A percentile compares a stretch with the other conserved stretches of the same genome.
phyloP scores from a whole-genome alignment of 53 echinoderm and acorn worm genomes.

The Zoroaster sp. region DNA sequence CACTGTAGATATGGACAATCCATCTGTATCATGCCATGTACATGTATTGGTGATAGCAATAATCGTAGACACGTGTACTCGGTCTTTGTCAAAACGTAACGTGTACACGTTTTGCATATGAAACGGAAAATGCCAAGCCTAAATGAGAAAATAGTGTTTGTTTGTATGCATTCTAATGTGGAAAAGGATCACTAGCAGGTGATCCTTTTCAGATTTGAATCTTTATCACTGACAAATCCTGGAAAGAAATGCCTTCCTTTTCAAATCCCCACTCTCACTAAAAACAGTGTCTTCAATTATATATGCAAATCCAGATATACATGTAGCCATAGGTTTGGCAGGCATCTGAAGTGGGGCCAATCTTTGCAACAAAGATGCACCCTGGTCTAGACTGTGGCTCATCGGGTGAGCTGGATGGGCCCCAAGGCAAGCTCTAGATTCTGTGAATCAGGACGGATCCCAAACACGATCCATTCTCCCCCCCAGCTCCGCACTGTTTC shows the following conservation, averaged over 20 bases:
- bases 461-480: slow-evolving; percentile 19
- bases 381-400: neutral
- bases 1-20: too few relatives aligned
- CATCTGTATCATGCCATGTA: too few relatives aligned
- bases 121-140: too few relatives aligned
- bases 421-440: neutral
- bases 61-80: too few relatives aligned
- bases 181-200: too few relatives aligned
- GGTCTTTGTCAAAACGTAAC: too few relatives aligned
- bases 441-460: neutral
- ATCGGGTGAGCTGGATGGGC: neutral
- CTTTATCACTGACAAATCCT: too few relatives aligned
- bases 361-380: slow-evolving; percentile 11
- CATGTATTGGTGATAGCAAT: too few relatives aligned
- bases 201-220: too few relatives aligned
- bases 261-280: neutral
- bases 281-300: neutral
- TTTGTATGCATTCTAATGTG: too few relatives aligned
- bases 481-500: neutral
- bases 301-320: neutral
- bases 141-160: too few relatives aligned
- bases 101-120: too few relatives aligned
- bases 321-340: neutral
- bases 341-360: neutral
- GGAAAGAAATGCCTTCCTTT: neutral